Conservation (phyloP, 1,140 invertebrate genomes). For the Conus ventricosus region DNA sequence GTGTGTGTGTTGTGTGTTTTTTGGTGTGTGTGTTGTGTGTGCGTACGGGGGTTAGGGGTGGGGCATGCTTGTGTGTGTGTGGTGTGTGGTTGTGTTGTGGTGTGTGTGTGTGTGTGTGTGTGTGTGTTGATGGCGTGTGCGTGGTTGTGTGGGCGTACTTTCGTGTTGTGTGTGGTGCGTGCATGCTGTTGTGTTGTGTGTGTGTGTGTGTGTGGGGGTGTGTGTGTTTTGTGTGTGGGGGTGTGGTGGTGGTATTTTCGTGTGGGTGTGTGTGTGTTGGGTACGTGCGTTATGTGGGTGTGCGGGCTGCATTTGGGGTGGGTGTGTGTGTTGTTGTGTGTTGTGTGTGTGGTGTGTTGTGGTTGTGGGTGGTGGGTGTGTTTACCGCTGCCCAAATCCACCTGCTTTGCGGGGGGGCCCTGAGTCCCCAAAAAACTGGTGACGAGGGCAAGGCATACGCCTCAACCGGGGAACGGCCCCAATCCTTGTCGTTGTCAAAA, state of each 20-base stretch:
- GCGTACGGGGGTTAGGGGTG: neutral
- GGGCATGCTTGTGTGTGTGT: neutral
- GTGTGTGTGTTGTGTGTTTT: too few species aligned
- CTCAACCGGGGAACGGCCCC: neutral
- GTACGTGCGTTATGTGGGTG: too few species aligned
- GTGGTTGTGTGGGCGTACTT: too few species aligned
- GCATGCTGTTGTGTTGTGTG: too few species aligned
- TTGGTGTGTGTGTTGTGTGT: neutral
- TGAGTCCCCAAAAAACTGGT: neutral
- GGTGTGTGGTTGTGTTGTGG: neutral
- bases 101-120: neutral
- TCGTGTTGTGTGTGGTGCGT: too few species aligned
- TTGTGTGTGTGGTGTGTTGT: neutral
- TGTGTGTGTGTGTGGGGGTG: too few species aligned
- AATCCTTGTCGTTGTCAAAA: constrained; percentile 28
- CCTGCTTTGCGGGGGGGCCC: neutral
- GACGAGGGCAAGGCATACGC: neutral
- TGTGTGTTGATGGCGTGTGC: too few species aligned
- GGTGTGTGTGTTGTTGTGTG: neutral
- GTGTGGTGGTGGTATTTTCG: too few species aligned
- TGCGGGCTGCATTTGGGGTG: too few species aligned
- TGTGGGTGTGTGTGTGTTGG: too few species aligned
- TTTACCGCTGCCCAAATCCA: neutral
- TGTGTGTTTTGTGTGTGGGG: too few species aligned
- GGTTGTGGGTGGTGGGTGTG: neutral